Conservation (phyloP, 2,797 vertebrate species). For the Gymnoscopelus braueri region DNA sequence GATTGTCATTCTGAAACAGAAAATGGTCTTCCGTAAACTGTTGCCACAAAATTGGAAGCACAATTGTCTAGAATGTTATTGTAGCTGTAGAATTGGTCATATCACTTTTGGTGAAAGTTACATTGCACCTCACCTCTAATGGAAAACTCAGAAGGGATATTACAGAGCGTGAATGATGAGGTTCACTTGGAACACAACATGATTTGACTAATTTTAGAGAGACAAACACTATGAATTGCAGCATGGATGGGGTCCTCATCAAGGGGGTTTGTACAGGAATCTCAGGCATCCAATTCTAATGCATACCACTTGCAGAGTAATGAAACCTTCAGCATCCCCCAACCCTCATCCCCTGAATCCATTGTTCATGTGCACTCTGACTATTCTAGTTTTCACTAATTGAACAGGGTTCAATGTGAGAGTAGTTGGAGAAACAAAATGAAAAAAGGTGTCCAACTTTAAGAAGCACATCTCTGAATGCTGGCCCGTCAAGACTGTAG, state of each 20-base stretch:
- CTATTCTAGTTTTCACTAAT: slow-evolving; percentile 1
- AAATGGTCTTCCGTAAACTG: no score
- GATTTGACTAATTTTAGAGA: background rate
- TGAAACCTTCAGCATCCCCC: slow-evolving; percentile 41
- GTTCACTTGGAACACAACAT: no score
- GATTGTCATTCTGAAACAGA: no score
- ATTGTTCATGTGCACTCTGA: slow-evolving; percentile 24
- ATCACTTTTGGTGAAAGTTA: no score
- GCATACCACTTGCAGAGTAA: slow-evolving; percentile 41
- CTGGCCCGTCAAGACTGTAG: background rate
- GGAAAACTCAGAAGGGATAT: no score
- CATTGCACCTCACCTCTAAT: no score
- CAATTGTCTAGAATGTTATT: no score
- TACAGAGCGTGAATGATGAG: no score
- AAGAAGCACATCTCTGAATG: background rate
- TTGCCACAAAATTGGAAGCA: no score
- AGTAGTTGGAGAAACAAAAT: no score
- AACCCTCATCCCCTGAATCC: slow-evolving; percentile 32
- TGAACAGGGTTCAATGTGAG: background rate
- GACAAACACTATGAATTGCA: background rate
- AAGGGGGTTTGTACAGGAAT: slow-evolving; percentile 40
- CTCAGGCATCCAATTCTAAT: slow-evolving; percentile 55
- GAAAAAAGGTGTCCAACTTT: no score
- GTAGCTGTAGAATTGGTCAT: no score
- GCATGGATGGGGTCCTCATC: slow-evolving; percentile 22